A percentile compares a stretch with the other conserved stretches of the same genome.
Evolutionary conservation across 2,888 invertebrate genomes (phyloP).

Genomic region (Leptopilina myrica): DNA sequence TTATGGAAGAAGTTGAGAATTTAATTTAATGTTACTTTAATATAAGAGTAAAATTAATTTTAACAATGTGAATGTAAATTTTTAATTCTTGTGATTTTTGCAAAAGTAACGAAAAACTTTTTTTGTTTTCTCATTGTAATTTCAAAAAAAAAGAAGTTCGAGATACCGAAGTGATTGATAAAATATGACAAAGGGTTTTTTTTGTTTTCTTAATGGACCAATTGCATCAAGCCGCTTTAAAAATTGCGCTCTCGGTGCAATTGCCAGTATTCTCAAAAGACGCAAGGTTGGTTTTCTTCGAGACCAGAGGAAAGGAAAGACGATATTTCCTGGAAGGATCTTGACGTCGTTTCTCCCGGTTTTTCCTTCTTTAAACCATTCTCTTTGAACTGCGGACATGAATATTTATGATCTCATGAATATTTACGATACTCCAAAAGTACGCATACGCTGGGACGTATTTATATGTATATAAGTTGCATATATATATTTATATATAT

Average conservation of each 20-base stretch:
- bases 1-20: too few species aligned
- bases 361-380: slow-evolving; percentile 66
- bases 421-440: slow-evolving; percentile 65
- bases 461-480: slow-evolving; percentile 42
- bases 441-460: slow-evolving; percentile 54
- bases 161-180: not conserved
- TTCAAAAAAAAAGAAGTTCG: not conserved
- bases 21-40: too few species aligned
- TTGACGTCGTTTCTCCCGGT: slow-evolving; percentile 62
- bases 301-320: slow-evolving; percentile 32
- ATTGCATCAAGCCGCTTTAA: slow-evolving; percentile 7
- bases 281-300: slow-evolving; percentile 3
- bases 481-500: not conserved
- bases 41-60: too few species aligned
- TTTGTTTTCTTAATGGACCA: not conserved
- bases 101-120: too few species aligned
- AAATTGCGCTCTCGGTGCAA: slow-evolving; percentile 22
- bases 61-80: too few species aligned
- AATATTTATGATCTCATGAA: slow-evolving; percentile 68
- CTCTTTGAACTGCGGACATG: slow-evolving; percentile 64
- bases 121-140: too few species aligned
- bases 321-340: slow-evolving; percentile 58
- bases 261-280: slow-evolving; percentile 3
- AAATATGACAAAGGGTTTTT: not conserved
- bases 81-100: not conserved